Base-by-base conservation (phyloP, 2,797 vertebrate genomes). In the Anguilla marmorata region DNA sequence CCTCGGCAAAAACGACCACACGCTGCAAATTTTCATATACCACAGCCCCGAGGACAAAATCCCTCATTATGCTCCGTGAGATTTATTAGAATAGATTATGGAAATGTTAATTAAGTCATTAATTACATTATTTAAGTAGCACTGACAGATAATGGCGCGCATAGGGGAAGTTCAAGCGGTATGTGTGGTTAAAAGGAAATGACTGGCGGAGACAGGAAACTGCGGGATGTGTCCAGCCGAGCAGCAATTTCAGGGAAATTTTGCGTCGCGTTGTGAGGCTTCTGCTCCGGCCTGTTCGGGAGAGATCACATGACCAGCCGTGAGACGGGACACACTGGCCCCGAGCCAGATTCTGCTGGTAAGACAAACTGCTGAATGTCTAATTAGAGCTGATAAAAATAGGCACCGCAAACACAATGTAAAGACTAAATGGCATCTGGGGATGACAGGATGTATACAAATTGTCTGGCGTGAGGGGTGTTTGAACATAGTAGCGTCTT, bases 31-130 rank as follows among this genome's bases (percentile, higher is more conserved):
- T 94, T 94, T 95, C 93, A 94, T 94, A 94, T 93, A 93, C 94
- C 94, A 93, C 91, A 88, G 96, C 96, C 96, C 91, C 92, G 94
- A 96, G 96, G 94, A 94, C 94, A 91, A 92, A 95, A 94, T 94
- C 94, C 94, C 96, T 96, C 95, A 96, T 97, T 96, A 96, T 94
- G 95, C 95, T 92, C 93, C 92, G 93, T 96, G 95, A 96, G 96
- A 97, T 96, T 96, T 96, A 97, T 97, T 96, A 96, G 96, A 96
- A 96, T 96, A 96, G 96, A 97, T 96, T 96, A 96, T 95, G 95
- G 94, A 96, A 97, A 96, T 97, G 96, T 96, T 96, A 97, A 96
- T 96, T 96, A 96, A 96, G 95, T 96, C 95, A 96, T 97, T 97
- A 97, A 97, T 96, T 96, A 97, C 96, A 96, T 97, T 96, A 97